Evolutionary conservation across 1,140 invertebrate genomes (phyloP).

Genomic region (Trissolcus basalis): DNA sequence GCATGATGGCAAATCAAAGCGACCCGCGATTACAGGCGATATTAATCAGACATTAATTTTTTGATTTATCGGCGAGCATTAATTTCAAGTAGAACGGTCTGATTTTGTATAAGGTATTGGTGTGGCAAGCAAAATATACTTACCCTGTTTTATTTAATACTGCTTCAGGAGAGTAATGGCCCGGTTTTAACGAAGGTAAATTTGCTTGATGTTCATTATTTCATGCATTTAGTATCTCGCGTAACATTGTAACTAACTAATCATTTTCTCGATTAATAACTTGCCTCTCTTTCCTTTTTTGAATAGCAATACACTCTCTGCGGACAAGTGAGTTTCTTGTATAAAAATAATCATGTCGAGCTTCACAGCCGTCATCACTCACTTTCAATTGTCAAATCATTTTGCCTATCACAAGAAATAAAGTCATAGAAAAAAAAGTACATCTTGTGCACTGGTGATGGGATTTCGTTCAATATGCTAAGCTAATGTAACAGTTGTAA

Average conservation of each 20-base stretch:
- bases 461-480: no score
- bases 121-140: constrained; percentile 50
- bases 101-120: constrained; percentile 49
- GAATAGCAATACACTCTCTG: constrained; percentile 78
- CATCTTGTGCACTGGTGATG: no score
- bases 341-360: constrained; percentile 8
- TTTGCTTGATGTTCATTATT: constrained; percentile 43
- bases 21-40: no score
- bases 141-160: constrained; percentile 62
- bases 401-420: no score
- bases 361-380: constrained; percentile 12
- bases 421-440: no score
- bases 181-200: constrained; percentile 72
- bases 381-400: neutral
- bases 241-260: constrained; percentile 30
- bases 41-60: constrained; percentile 1
- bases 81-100: constrained; percentile 37
- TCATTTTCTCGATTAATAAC: constrained; percentile 42
- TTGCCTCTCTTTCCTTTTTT: constrained; percentile 50
- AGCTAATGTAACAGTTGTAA: no score
- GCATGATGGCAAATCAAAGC: constrained; percentile 41
- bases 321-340: constrained; percentile 77
- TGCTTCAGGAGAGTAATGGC: constrained; percentile 70
- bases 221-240: constrained; percentile 2
- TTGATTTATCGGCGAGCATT: constrained; percentile 27